Percentiles rank a stretch among this genome's conserved stretches.
Evolutionary conservation across 2,113 vertebrate species (phyloP).

Genomic region (Mionectes macconnelli): DNA sequence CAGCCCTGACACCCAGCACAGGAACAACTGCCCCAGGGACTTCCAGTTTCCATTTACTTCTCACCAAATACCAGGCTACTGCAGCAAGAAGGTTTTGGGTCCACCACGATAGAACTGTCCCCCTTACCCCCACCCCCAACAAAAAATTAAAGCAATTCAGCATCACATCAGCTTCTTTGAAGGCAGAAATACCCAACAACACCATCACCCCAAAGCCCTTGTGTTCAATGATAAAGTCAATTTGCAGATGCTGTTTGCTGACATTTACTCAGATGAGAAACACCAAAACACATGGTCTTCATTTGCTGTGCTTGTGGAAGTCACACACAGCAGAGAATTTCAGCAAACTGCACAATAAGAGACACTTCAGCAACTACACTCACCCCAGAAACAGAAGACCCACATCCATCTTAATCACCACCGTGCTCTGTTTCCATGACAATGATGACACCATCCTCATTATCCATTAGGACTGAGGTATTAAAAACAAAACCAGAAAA

Average conservation of each 20-base stretch:
- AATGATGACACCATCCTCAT: background rate
- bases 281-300: background rate
- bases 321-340: background rate
- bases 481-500: background rate
- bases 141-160: background rate
- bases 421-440: background rate
- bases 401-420: background rate
- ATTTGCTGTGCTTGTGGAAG: background rate
- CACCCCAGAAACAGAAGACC: background rate
- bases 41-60: background rate
- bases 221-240: background rate
- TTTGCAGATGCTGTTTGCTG: background rate
- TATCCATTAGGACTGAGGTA: background rate
- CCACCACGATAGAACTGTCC: background rate
- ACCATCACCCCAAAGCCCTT: background rate
- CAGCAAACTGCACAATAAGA: background rate
- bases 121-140: too few relatives aligned
- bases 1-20: background rate
- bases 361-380: background rate
- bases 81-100: background rate
- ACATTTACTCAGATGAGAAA: background rate
- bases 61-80: background rate
- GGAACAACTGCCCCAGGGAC: background rate
- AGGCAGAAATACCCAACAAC: background rate
- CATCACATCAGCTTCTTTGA: background rate